Conservation (phyloP, 2,888 invertebrate genomes). For the Beris morrisii region DNA sequence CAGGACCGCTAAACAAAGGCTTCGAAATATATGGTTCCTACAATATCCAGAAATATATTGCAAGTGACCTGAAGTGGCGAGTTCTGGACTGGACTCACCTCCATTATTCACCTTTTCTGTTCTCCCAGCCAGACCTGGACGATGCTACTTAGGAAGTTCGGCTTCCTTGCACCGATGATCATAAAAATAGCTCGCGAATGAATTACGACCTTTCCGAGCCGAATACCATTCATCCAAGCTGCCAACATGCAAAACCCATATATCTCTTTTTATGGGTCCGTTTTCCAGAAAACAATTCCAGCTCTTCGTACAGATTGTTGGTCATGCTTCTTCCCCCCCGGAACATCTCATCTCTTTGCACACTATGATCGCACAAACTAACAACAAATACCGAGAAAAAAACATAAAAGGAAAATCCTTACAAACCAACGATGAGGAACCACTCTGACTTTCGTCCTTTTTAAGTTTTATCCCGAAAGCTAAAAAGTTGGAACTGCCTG, state of each 20-base stretch:
- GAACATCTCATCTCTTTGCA: background rate
- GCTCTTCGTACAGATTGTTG: background rate
- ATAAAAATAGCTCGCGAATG: constrained; percentile 9
- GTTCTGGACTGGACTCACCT: too few relatives aligned
- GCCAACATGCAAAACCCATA: background rate
- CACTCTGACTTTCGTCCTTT: too few relatives aligned
- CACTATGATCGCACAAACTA: background rate
- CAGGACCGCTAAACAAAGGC: too few relatives aligned
- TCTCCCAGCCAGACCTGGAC: too few relatives aligned
- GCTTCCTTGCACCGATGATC: background rate
- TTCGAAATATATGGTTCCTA: too few relatives aligned
- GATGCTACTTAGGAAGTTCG: too few relatives aligned
- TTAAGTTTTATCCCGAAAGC: too few relatives aligned
- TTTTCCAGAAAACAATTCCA: background rate
- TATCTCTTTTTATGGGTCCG: constrained; percentile 1
- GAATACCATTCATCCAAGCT: constrained; percentile 10
- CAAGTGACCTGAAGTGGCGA: too few relatives aligned
- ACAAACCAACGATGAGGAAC: too few relatives aligned
- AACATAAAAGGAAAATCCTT: background rate
- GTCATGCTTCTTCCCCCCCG: background rate
- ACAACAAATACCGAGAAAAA: background rate
- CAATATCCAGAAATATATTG: too few relatives aligned
- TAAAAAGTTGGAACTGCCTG: too few relatives aligned
- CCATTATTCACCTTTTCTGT: too few relatives aligned
- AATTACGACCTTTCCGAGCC: constrained; percentile 5